Evolutionary conservation across 2,113 vertebrate genomes (phyloP), one percentile per base, ranked within the genome.

Genomic region (Parus major): DNA sequence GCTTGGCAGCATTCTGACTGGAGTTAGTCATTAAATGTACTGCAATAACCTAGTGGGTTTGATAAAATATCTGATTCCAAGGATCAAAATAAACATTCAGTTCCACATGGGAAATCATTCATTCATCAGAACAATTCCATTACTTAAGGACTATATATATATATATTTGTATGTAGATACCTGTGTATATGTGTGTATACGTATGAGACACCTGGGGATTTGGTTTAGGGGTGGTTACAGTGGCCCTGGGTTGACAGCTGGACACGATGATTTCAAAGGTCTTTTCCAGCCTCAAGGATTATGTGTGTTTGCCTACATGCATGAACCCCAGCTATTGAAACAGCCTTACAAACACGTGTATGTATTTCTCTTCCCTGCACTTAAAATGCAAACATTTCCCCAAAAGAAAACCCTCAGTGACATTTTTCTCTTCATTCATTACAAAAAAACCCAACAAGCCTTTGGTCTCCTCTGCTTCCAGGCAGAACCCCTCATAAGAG

Each of bases 61-160:
- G 44, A 52, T 49, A 50, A 3, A 66, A 36, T 23, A 78, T 25
- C 80, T 78, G 71, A 91, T 57, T 92, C 83, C 78, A 82, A 83
- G 65, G 31, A 41, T 21, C 92, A 60, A 82, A 86, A 71, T 63
- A 86, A 89, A 59, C 68, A 61, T 91, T 92, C 47, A 3, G 44
- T 87, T 96, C 82, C 80, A 86, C 19, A 15, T 12, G 33, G 84
- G 88, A 94, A 96, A 90, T 86, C 31, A 84, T 57, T 83, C 53
- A 78, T 35, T 92, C 57, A 55, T 42, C 59, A 55, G 55, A 92
- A 61, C 46, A 70, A 46, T 44, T 17, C 42, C 49, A 47, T n/a
- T 68, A 31, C 47, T 69, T 69, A 35, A 70, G 17, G 35, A 28
- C 19, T 21, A 3, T 20, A 7, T 15, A 5, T 20, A 7, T 15